Evolutionary conservation across 2,888 invertebrate genomes (phyloP).

Genomic region (Sabatieria punctata): DNA sequence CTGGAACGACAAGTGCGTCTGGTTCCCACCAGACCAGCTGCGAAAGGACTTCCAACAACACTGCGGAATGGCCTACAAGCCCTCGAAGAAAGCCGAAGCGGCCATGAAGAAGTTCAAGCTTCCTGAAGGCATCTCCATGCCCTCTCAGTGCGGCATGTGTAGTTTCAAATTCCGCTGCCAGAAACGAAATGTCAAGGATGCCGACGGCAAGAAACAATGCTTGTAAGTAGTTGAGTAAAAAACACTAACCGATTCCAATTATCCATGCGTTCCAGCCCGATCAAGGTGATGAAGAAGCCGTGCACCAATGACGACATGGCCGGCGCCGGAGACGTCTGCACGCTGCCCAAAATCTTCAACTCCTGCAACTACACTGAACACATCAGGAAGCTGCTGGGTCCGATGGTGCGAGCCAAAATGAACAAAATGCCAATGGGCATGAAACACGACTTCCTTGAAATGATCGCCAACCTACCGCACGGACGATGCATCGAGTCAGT

Average conservation of each 20-base stretch:
- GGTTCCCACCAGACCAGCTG: slow-evolving; percentile 4
- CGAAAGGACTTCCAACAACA: no score
- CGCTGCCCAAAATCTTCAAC: slow-evolving; percentile 4
- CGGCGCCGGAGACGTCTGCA: slow-evolving; percentile 2
- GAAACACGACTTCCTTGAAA: background rate
- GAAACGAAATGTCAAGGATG: background rate
- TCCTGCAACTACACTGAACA: background rate
- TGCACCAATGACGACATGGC: slow-evolving; percentile 5
- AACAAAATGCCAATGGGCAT: slow-evolving; percentile 2
- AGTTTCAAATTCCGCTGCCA: slow-evolving; percentile 6
- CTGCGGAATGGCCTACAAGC: no score
- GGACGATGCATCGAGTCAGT: slow-evolving; percentile 7
- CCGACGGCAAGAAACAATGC: slow-evolving; percentile 4
- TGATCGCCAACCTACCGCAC: slow-evolving; percentile 2
- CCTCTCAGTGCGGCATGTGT: slow-evolving; percentile 6
- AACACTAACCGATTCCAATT: background rate
- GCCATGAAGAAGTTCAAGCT: no score
- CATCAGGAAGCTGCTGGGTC: background rate
- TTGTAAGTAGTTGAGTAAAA: slow-evolving; percentile 2
- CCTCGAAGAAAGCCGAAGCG: background rate
- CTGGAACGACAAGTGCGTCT: slow-evolving; percentile 7
- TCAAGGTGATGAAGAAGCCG: slow-evolving; percentile 6
- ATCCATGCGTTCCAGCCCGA: background rate
- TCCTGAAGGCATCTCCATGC: background rate
- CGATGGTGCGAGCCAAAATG: background rate